Evolutionary conservation across 2,797 vertebrate genomes (phyloP), one percentile per base, ranked within the genome.

Genomic region (Craterocephalus amniculus): DNA sequence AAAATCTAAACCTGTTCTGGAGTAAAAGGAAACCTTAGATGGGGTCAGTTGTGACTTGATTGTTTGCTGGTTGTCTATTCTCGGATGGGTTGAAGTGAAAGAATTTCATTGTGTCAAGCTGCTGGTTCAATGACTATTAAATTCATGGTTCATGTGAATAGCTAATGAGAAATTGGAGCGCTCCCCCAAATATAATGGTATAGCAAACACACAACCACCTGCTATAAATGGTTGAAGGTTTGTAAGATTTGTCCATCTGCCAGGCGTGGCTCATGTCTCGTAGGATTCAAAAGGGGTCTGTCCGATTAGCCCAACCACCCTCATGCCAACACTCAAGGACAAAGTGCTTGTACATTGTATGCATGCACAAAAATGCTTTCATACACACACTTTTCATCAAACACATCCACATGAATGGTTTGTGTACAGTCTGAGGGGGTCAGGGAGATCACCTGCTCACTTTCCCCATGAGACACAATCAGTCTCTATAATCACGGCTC

Each of bases 281-380:
- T 34, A 56, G 34, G 89, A 85, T 86, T 49, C 61, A 7, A 8
- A 22, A 77, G 18, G 58, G 88, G 87, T 91, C 80, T 73, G 82
- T 81, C 79, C 70, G 86, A 92, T 93, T 90, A 91, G 72, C 66
- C 52, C 84, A 76, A 63, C 81, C 86, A 87, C 76, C 65, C 72
- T 90, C 83, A 87, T 49, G 78, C 72, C 68, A 80, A 83, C 88
- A 84, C 63, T 83, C 68, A 80, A 63, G 72, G 67, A 73, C 80
- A 76, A 73, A 78, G n/a, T n/a, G 55, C 27, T 63, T 57, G 51
- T 67, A 27, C 61, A 26, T 18, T 32, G 36, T 12, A 20, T 48
- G 14, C 54, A 55, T 54, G 68, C 65, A 67, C 35, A 60, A 48
- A 76, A 67, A 79, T 63, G 56, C 72, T 63, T 82, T 76, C 66